A percentile compares a stretch with the other conserved stretches of the same genome.
Conservation (phyloP, 1,140 invertebrate genomes). For the Drosophila ananassae region DNA sequence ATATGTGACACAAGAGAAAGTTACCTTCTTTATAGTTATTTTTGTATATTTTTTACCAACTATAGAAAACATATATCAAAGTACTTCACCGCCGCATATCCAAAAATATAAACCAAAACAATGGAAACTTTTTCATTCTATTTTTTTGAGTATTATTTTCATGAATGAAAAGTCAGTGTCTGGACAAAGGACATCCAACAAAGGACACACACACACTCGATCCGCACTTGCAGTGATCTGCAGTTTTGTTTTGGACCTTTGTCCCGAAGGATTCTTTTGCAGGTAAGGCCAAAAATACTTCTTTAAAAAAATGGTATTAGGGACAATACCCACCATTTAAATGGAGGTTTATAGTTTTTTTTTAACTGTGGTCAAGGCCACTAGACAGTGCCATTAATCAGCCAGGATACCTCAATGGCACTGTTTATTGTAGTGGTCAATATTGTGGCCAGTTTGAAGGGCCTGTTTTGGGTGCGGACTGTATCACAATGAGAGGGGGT, state of each 20-base stretch:
- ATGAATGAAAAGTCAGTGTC: conserved; percentile 76
- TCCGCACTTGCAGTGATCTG: conserved; percentile 77
- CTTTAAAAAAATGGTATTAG: conserved; percentile 12
- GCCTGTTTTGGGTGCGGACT: conserved; percentile 24
- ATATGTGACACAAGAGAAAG: conserved; percentile 1
- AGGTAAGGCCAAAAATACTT: conserved; percentile 26
- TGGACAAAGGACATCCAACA: conserved; percentile 50
- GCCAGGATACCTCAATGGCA: conserved; percentile 27
- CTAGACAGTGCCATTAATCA: conserved; percentile 62
- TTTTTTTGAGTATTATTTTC: conserved; percentile 36
- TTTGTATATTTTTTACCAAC: background rate
- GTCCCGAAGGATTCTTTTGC: conserved; percentile 18
- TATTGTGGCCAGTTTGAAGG: conserved; percentile 62
- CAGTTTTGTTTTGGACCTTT: conserved; percentile 58
- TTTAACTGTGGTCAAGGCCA: conserved; percentile 58
- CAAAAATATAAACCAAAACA: conserved; percentile 42
- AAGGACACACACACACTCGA: conserved; percentile 41
- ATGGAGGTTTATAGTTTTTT: conserved; percentile 46
- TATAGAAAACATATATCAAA: conserved; percentile 66
- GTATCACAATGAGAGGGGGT: conserved; percentile 7
- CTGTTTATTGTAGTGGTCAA: conserved; percentile 63
- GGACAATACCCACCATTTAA: conserved; percentile 20
- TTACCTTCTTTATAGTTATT: conserved; percentile 8
- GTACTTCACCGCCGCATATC: conserved; percentile 50
- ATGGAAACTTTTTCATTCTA: conserved; percentile 45